Percentiles rank a stretch among this genome's conserved stretches.
Evolutionary conservation across 2,113 vertebrate genomes (phyloP).

Genomic region (Brienomyrus brachyistius): DNA sequence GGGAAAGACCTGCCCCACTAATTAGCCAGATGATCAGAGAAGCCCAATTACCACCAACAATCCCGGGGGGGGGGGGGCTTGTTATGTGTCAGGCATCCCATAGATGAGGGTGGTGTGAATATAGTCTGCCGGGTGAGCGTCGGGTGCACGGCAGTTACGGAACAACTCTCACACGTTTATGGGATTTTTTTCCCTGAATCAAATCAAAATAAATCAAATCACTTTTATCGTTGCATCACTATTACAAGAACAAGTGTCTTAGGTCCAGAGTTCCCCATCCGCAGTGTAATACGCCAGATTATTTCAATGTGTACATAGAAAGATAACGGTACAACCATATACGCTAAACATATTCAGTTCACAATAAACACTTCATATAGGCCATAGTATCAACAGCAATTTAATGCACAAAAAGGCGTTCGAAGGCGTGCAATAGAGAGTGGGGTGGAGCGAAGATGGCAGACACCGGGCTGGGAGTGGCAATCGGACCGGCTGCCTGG

Average conservation of each 20-base stretch:
- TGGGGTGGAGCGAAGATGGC: background rate
- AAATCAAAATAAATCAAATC: background rate
- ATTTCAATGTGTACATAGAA: background rate
- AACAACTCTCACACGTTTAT: background rate
- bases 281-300: background rate
- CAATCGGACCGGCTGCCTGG: background rate
- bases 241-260: background rate
- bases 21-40: background rate
- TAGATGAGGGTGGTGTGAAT: background rate
- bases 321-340: background rate
- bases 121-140: background rate
- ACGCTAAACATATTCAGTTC: background rate
- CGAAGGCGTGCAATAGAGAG: background rate
- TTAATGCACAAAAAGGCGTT: background rate
- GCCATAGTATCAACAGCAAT: background rate
- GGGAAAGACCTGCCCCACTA: conserved; percentile 24
- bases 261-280: background rate
- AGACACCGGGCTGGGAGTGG: background rate
- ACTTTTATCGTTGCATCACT: background rate
- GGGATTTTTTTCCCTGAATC: background rate
- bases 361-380: background rate
- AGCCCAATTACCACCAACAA: background rate
- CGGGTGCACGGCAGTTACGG: background rate
- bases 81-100: background rate
- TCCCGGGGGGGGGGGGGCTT: background rate